A percentile compares a stretch with the other conserved stretches of the same genome.
Evolutionary conservation across 1,140 invertebrate genomes (phyloP).

Genomic region (Gryllus bimaculatus): DNA sequence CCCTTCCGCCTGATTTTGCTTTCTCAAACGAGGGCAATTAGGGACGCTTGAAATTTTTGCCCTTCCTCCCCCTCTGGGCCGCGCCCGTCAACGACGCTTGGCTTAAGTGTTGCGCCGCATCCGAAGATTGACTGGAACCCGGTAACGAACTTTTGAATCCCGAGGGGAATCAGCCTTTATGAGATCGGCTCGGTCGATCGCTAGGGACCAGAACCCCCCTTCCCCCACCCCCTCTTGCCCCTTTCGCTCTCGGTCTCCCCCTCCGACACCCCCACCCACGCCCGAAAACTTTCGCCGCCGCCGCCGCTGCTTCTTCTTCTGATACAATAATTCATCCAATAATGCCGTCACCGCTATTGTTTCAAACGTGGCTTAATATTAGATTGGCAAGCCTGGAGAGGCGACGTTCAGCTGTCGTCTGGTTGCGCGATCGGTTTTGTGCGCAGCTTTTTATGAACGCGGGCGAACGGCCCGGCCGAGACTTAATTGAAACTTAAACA

Average conservation of each 20-base stretch:
- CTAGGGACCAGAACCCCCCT: too few relatives aligned
- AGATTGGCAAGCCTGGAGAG: background rate
- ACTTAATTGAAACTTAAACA: too few relatives aligned
- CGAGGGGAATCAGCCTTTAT: background rate
- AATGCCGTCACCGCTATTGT: background rate
- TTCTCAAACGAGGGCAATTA: too few relatives aligned
- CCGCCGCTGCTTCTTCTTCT: background rate
- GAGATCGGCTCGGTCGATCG: background rate
- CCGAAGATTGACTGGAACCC: slow-evolving; percentile 2
- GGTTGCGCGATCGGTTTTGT: too few relatives aligned
- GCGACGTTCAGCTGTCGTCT: too few relatives aligned
- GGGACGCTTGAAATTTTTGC: too few relatives aligned
- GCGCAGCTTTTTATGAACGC: too few relatives aligned
- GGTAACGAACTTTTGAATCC: background rate
- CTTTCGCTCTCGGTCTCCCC: background rate
- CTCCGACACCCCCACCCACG: background rate
- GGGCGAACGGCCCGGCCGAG: too few relatives aligned
- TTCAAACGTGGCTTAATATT: background rate
- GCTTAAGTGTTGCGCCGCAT: background rate
- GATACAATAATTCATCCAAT: background rate
- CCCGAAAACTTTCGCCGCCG: background rate
- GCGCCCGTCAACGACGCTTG: too few relatives aligned
- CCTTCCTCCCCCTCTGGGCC: too few relatives aligned
- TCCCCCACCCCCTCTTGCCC: too few relatives aligned
- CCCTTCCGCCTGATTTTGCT: too few relatives aligned